phyloP scores from a whole-genome alignment of 2,888 invertebrate genomes.

The Eristalinus sepulchralis region DNA sequence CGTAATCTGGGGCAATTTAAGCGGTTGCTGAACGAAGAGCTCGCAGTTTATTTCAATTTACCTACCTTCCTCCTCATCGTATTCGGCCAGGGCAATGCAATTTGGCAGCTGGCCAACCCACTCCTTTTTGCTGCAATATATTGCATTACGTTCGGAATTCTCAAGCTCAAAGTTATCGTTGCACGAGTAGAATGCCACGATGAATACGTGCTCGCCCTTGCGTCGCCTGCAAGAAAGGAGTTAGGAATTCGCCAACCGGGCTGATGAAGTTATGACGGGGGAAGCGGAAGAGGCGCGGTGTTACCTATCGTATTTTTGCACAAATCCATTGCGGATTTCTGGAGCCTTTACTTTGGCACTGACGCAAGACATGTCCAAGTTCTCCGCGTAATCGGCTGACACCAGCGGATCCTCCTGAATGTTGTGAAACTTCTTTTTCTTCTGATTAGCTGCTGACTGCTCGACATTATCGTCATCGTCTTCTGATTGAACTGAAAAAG shows the following conservation, averaged over 20 bases:
- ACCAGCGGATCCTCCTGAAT: conserved; percentile 77
- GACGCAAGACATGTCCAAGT: conserved; percentile 79
- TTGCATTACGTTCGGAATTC: conserved; percentile 80
- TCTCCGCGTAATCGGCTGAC: conserved; percentile 74
- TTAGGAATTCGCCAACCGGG: not conserved
- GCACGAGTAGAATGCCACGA: conserved; percentile 83
- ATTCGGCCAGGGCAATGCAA: conserved; percentile 78
- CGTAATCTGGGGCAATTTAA: conserved; percentile 63
- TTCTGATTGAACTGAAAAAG: conserved; percentile 44
- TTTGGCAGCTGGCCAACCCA: conserved; percentile 84
- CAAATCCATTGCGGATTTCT: conserved; percentile 78
- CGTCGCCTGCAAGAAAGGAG: conserved; percentile 73
- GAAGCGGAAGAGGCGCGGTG: not conserved
- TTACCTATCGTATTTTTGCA: conserved; percentile 77
- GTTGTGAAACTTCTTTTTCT: conserved; percentile 74
- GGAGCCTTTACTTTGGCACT: conserved; percentile 79
- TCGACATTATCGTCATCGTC: conserved; percentile 63
- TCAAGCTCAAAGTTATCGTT: conserved; percentile 82
- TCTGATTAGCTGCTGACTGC: conserved; percentile 25
- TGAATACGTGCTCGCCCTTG: conserved; percentile 81
- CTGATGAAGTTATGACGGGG: not conserved
- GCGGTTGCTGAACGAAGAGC: conserved; percentile 24
- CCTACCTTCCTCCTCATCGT: conserved; percentile 73
- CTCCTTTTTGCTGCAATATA: conserved; percentile 83
- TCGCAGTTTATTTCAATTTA: conserved; percentile 54